Evolutionary conservation across 2,888 invertebrate genomes (phyloP), one percentile per base, ranked within the genome.

Genomic region (Campoplex nolae): DNA sequence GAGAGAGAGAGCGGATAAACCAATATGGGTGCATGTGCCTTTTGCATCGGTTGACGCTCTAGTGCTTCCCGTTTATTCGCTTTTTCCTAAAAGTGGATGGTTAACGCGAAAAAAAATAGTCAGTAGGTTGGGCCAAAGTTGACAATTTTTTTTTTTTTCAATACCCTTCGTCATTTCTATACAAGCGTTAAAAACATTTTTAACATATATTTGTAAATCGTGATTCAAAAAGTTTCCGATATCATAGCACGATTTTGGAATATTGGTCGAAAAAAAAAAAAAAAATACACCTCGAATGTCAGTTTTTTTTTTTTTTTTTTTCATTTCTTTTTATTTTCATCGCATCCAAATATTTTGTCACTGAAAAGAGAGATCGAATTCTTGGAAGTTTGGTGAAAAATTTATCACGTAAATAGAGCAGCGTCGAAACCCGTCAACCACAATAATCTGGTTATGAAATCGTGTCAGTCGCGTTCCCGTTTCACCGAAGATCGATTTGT

Each of bases 1-100:
- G 68, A 76, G 74, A 73, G 81, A 76, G 74, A 73, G 81, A 67
- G 86, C 80, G 77, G 83, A 83, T 86, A 77, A 86, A 83, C 80
- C 83, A 77, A 86, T 86, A 86, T 77, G 77, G 74, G 54, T 13
- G 56, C 70, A n/a, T 54, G 48, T 75, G 65, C 45, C 51, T 73
- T 80, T 70, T 80, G 74, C 83, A 74, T 84, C 77, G 81, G 18
- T 81, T 54, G 67, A 67, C 32, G 54, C 81, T 74, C 65, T 42
- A 67, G 67, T 67, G 67, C 74, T 74, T 70, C 35, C 54, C 38
- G 54, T 81, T 75, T 48, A 77, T 75, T 16, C 35, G 80, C 77
- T 73, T 58, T 77, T 23, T 51, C 51, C 80, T 77, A 68, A 77
- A 77, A 80, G 77, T 80, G 80, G 58, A 73, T 56, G 86, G 86